These are phyloP conservation scores for Cichlasoma orientale DNA, from an alignment of 2,797 vertebrate species.

Conservation along the genomic window DNA sequence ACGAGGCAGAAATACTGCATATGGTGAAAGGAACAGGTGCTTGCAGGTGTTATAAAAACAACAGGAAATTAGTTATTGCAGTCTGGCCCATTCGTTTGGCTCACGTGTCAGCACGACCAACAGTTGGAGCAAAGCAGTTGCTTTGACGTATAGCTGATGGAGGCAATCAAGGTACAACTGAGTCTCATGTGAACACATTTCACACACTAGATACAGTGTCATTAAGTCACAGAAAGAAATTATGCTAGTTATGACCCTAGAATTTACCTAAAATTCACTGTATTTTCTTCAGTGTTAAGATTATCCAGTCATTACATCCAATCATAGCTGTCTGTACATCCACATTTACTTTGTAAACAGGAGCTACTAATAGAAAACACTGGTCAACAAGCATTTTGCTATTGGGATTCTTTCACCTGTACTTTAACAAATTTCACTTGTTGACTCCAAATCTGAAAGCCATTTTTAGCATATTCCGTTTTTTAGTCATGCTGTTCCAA, in stretches of 20 bases:
- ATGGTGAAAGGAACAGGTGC: conserved; percentile 2
- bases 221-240: background rate
- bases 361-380: background rate
- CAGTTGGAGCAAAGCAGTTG: background rate
- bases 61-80: background rate
- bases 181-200: background rate
- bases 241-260: background rate
- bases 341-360: background rate
- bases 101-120: background rate
- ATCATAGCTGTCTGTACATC: background rate
- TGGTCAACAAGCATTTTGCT: too few relatives aligned
- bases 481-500: too few relatives aligned
- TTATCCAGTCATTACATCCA: background rate
- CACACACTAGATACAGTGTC: background rate
- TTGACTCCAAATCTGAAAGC: too few relatives aligned
- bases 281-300: background rate
- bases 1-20: background rate
- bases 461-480: too few relatives aligned
- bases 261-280: background rate
- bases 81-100: background rate
- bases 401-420: too few relatives aligned
- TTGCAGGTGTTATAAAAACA: background rate
- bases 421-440: too few relatives aligned
- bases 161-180: background rate
- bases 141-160: background rate